Evolutionary conservation across 2,797 vertebrate species (phyloP), one percentile per base, ranked within the genome.

Genomic region (Periparus ater): DNA sequence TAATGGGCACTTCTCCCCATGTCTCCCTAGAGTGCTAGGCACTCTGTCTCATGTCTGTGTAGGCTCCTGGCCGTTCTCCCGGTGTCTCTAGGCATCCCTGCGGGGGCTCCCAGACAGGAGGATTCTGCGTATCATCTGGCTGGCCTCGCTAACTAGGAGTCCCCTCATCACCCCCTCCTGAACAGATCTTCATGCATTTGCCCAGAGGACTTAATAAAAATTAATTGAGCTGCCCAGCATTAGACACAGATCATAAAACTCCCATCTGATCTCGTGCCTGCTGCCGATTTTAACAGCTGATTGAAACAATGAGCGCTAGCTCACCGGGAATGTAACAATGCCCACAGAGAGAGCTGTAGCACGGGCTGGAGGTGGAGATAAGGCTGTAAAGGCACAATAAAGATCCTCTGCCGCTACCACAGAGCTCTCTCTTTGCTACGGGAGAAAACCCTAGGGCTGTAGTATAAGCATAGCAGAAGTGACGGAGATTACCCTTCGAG

Each of bases 171-270:
- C 17, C 13, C 10, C 54, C n/a, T 77, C 50, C 85, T 10, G 25
- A 89, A 36, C 15, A 77, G 45, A 74, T 50, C 83, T 61, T 86
- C 47, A 18, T 27, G 70, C 54, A 36, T 90, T 88, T 78, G 77
- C 95, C 92, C 71, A 58, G 80, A 78, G 86, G 93, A 91, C 84
- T 86, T 72, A 0, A 21, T 95, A 96, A 96, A 96, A 93, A 92
- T 92, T 91, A 88, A 94, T 92, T 90, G 93, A 93, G 92, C 91
- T 68, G 93, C 91, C 96, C 88, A 81, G 80, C 73, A 81, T 94
- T 88, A 94, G 91, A 72, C 72, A 93, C 82, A 86, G 89, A 68
- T 93, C 89, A 88, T 95, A 91, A 95, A 95, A 54, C 80, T 90
- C 73, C 70, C 91, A 91, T 94, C 90, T 93, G 93, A 95, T 96